Percentiles rank a stretch among this genome's conserved stretches.
Evolutionary conservation across 2,113 vertebrate genomes (phyloP).

Genomic region (Charadrius vociferus): DNA sequence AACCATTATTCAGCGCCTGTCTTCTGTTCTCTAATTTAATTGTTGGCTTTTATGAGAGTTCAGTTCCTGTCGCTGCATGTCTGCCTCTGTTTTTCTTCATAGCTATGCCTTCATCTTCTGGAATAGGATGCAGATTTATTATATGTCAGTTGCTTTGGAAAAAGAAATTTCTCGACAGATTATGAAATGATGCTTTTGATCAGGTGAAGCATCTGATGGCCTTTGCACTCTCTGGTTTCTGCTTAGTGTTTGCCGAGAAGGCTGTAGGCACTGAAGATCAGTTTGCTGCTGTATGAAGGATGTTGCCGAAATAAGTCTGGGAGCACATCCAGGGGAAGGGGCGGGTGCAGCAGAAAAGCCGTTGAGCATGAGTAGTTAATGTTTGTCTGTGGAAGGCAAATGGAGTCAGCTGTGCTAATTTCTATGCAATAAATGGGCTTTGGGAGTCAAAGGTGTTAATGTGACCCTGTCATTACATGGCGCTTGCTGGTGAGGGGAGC

Average conservation of each 20-base stretch:
- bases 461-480: not conserved
- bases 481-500: not conserved
- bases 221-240: not conserved
- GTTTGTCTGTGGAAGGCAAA: not conserved
- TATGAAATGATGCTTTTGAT: not conserved
- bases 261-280: fast-evolving
- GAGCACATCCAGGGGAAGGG: not conserved
- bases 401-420: constrained; percentile 4
- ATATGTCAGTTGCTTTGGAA: not conserved
- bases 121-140: not conserved
- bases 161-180: not conserved
- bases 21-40: constrained; percentile 42
- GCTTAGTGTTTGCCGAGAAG: not conserved
- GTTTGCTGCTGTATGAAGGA: not conserved
- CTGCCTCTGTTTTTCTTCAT: not conserved
- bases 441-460: constrained; percentile 33
- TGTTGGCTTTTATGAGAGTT: constrained; percentile 26
- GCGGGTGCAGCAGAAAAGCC: not conserved
- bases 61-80: not conserved
- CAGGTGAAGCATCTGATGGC: not conserved
- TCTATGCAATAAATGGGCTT: not conserved
- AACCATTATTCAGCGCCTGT: not conserved
- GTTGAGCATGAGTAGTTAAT: not conserved
- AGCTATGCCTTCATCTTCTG: not conserved
- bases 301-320: not conserved